phyloP scores from a whole-genome alignment of 2,113 vertebrate genomes.

The Oncorhynchus clarkii region DNA sequence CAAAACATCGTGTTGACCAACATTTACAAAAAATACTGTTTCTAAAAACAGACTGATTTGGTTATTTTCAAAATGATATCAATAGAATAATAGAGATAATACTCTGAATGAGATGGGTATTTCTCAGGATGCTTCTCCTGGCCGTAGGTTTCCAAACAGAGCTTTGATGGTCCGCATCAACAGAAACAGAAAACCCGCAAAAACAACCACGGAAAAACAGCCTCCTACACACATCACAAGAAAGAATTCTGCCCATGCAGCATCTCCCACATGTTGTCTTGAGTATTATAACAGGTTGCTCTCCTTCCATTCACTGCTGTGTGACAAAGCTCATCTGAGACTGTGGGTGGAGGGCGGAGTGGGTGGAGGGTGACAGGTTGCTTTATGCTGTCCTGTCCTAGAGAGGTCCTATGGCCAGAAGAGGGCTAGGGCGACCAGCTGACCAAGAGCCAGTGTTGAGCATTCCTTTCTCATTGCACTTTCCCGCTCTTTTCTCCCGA shows the following conservation, averaged over 20 bases:
- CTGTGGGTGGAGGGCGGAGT: constrained; percentile 36
- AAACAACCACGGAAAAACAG: constrained; percentile 26
- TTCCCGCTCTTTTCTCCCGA: neutral
- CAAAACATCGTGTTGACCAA: too few relatives aligned
- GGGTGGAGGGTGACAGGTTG: constrained; percentile 57
- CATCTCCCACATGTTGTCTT: constrained; percentile 57
- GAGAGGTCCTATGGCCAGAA: neutral
- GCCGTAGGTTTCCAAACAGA: constrained; percentile 2
- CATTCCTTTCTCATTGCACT: neutral
- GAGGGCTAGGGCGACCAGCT: neutral
- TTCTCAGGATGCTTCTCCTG: neutral
- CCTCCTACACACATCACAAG: constrained; percentile 58
- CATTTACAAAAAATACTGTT: neutral
- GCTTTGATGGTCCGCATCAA: constrained; percentile 68
- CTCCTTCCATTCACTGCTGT: neutral
- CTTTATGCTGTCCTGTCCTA: constrained; percentile 25
- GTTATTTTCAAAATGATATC: neutral
- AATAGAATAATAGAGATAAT: neutral
- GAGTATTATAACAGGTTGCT: neutral
- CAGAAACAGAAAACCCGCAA: constrained; percentile 69
- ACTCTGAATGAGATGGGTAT: neutral
- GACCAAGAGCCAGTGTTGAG: neutral
- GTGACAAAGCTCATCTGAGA: neutral
- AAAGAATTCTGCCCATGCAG: constrained; percentile 21
- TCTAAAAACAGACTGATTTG: neutral